Conservation (phyloP, 2,113 vertebrate genomes). For the Bubo blakistoni region DNA sequence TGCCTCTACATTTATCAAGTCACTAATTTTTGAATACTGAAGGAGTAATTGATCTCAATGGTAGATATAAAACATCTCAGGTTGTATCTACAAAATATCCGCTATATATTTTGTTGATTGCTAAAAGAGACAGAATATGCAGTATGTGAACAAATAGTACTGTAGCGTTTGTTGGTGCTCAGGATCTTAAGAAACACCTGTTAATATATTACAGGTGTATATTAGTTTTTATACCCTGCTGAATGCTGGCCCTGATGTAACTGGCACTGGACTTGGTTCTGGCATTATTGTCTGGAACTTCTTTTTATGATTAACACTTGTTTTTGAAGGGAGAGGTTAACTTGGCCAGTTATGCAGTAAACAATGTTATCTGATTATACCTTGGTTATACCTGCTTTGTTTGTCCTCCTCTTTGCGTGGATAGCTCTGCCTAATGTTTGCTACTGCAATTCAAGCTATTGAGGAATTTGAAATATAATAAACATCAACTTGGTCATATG, state of each 20-base stretch:
- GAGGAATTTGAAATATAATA: not conserved
- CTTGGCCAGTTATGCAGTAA: not conserved
- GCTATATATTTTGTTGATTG: not conserved
- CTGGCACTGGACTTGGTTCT: not conserved
- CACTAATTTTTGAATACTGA: not conserved
- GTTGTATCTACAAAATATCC: not conserved
- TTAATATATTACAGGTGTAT: not conserved
- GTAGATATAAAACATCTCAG: not conserved
- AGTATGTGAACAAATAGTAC: not conserved
- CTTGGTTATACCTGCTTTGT: not conserved
- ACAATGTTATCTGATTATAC: not conserved
- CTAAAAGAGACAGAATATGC: not conserved
- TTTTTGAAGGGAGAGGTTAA: not conserved
- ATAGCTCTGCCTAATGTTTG: not conserved
- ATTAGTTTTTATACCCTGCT: not conserved
- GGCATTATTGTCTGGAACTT: not conserved
- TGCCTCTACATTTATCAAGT: not conserved
- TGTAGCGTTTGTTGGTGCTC: not conserved
- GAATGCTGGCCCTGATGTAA: not conserved
- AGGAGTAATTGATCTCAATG: not conserved
- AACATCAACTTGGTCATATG: not conserved
- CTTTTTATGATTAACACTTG: fast-evolving
- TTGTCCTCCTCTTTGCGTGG: not conserved
- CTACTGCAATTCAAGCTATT: not conserved
- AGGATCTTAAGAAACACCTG: not conserved